Evolutionary conservation across 2,797 vertebrate genomes (phyloP), one percentile per base, ranked within the genome.

Genomic region (Poecilia picta): DNA sequence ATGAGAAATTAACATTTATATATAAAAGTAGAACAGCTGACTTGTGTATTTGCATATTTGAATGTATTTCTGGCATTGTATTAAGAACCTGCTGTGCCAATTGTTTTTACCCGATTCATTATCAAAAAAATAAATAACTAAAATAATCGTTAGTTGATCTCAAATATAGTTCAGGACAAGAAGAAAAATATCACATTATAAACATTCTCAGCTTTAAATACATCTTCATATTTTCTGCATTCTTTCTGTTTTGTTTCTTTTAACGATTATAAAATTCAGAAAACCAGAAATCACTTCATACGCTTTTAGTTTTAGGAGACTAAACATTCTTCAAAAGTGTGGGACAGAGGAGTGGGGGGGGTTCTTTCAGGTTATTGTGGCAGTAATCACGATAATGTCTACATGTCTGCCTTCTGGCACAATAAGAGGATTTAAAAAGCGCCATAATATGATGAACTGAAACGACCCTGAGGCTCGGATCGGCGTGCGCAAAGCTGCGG

Each of bases 351-450:
- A 11, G 8, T 1, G 15, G 0, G 78, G 28, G 53, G 31, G n/a
- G 47, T 31, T n/a, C 62, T 81, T 8, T 74, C 5, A 73, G 57
- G 66, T 74, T 72, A 72, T 74, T 79, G 46, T 79, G 66, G 77
- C 78, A 86, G 62, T 83, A 92, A 94, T 93, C 84, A 91, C 76
- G 74, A 85, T 90, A 91, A 93, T 91, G 76, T 70, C 85, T 76
- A 82, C 82, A 85, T 66, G 83, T 90, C 79, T 82, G 79, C 75
- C 83, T 89, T 76, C 78, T 84, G 81, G 76, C 76, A 84, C 72
- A 86, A 73, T 88, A 93, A 92, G 91, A 93, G 90, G 92, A 92
- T 92, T 92, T 89, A 78, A 33, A 89, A 79, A 55, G 72, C 76
- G 28, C 68, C 36, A 76, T 87, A 89, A 92, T 76, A 47, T 80